Evolutionary conservation across 2,113 vertebrate genomes (phyloP).

Genomic region (Pygoscelis adeliae): DNA sequence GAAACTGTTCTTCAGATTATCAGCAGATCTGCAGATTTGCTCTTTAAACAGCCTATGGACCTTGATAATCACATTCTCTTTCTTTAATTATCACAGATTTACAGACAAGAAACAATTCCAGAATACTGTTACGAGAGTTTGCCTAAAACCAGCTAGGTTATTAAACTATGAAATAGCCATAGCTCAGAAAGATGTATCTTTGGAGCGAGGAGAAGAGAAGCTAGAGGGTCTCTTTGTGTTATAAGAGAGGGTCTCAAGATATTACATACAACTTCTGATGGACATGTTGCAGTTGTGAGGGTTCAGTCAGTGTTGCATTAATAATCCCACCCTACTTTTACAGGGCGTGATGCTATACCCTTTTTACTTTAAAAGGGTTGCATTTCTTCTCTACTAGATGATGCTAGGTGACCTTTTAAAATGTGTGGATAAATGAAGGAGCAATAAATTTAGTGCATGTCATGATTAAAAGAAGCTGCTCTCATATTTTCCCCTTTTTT

Average conservation of each 20-base stretch:
- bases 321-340: constrained; percentile 53
- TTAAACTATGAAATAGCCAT: not conserved
- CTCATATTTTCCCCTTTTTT: constrained; percentile 19
- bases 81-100: constrained; percentile 2
- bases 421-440: constrained; percentile 55
- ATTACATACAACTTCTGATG: not conserved
- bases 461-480: constrained; percentile 58
- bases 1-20: not conserved
- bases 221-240: not conserved
- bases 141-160: not conserved
- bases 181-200: not conserved
- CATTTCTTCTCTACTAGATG: constrained; percentile 37
- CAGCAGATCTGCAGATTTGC: not conserved
- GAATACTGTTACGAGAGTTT: not conserved
- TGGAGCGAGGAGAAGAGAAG: not conserved
- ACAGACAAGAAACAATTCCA: not conserved
- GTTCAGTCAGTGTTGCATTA: constrained; percentile 1
- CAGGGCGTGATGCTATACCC: not conserved
- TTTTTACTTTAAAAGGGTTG: constrained; percentile 63
- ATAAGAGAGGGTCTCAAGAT: not conserved
- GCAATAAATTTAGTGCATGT: constrained; percentile 64
- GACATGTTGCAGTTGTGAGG: not conserved
- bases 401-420: constrained; percentile 64
- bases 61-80: not conserved
- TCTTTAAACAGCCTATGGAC: not conserved